These are phyloP conservation scores for Drosophila quinaria DNA, from an alignment of 2,888 invertebrate species.

Conservation along the genomic window DNA sequence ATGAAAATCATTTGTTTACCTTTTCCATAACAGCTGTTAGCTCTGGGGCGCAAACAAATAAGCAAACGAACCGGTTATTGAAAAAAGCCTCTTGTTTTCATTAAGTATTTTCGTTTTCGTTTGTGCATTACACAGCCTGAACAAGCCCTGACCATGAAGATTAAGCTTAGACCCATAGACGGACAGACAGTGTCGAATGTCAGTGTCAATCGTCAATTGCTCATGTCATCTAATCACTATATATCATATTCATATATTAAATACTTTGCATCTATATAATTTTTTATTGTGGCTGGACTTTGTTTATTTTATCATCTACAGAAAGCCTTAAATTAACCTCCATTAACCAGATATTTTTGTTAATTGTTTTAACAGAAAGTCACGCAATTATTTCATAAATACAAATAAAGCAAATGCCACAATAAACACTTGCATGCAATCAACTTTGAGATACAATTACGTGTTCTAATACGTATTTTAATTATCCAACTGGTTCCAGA, in stretches of 20 bases:
- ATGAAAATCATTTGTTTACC: constrained; percentile 31
- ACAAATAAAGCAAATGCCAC: background rate
- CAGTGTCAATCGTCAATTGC: constrained; percentile 22
- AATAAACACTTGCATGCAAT: constrained; percentile 2
- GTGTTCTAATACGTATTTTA: background rate
- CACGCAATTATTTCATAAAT: constrained; percentile 38
- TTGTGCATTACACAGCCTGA: constrained; percentile 8
- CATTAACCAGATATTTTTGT: constrained; percentile 10
- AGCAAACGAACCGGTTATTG: constrained; percentile 46
- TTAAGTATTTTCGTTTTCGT: background rate
- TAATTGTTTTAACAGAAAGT: constrained; percentile 23
- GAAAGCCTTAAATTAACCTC: constrained; percentile 1
- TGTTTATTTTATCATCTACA: constrained; percentile 9
- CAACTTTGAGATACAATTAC: background rate
- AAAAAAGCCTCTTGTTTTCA: background rate
- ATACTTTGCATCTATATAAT: constrained; percentile 5
- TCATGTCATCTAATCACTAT: constrained; percentile 20
- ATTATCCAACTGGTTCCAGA: background rate
- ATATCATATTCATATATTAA: no score
- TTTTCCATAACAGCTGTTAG: constrained; percentile 46
- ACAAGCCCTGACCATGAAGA: constrained; percentile 71
- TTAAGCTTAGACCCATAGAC: constrained; percentile 14
- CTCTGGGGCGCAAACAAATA: constrained; percentile 7
- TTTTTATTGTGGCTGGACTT: constrained; percentile 32
- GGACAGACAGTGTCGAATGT: constrained; percentile 6